These are phyloP conservation scores for Tautogolabrus adspersus DNA, from an alignment of 2,113 vertebrate species.

Conservation along the genomic window DNA sequence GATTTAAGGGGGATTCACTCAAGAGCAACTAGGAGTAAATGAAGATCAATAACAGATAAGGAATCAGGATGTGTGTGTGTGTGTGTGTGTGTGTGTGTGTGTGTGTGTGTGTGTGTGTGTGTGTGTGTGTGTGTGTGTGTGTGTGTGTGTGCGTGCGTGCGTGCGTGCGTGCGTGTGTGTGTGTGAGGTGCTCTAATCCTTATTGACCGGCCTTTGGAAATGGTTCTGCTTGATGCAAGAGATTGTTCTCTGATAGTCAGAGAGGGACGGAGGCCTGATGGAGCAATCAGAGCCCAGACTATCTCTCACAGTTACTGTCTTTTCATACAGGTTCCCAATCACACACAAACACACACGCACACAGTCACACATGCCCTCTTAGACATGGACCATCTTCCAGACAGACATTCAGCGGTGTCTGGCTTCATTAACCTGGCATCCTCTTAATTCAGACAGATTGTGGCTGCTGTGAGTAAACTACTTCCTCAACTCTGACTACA, in stretches of 20 bases:
- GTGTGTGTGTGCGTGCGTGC: not conserved
- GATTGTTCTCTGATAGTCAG: slow-evolving; percentile 37
- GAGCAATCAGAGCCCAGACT: slow-evolving; percentile 76
- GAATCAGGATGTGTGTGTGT: not conserved
- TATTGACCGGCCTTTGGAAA: slow-evolving; percentile 68
- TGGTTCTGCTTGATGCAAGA: slow-evolving; percentile 55
- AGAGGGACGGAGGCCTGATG: slow-evolving; percentile 71
- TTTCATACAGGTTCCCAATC: slow-evolving; percentile 59
- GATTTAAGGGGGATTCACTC: slow-evolving; percentile 28
- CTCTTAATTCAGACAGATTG: slow-evolving; percentile 71
- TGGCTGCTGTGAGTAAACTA: slow-evolving; percentile 19
- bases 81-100: slow-evolving; percentile 6
- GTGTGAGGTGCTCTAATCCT: slow-evolving; percentile 47
- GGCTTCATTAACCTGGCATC: slow-evolving; percentile 75
- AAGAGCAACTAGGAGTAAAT: not conserved
- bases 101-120: slow-evolving; percentile 10
- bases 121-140: slow-evolving; percentile 9
- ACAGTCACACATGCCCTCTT: slow-evolving; percentile 31
- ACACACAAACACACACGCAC: slow-evolving; percentile 22
- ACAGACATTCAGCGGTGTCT: slow-evolving; percentile 64
- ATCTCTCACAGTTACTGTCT: slow-evolving; percentile 79
- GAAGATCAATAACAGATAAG: slow-evolving; percentile 16
- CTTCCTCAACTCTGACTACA: slow-evolving; percentile 31
- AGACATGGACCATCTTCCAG: slow-evolving; percentile 61
- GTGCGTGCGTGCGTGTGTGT: slow-evolving; percentile 8